phyloP scores from a whole-genome alignment of 2,888 invertebrate species.

The Andrena marginata region DNA sequence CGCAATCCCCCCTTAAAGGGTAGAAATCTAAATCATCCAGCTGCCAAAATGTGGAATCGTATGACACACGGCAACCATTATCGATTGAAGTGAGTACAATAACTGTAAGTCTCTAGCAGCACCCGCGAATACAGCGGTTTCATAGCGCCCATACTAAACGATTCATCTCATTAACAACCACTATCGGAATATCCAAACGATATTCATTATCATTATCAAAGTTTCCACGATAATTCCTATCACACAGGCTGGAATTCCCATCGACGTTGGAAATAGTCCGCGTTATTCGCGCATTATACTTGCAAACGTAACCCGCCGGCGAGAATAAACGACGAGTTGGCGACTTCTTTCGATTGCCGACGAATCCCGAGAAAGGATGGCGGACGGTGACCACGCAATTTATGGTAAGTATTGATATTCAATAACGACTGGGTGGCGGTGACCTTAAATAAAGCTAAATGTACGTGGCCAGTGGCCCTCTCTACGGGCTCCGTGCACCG shows the following conservation, averaged over 20 bases:
- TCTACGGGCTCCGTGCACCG: slow-evolving; percentile 38
- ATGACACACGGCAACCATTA: background rate
- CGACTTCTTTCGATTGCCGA: slow-evolving; percentile 24
- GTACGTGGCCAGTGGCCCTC: slow-evolving; percentile 25
- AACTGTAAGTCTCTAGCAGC: background rate
- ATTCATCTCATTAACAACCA: slow-evolving; percentile 10
- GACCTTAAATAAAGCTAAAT: slow-evolving; percentile 58
- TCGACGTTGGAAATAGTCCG: background rate
- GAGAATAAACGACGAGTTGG: slow-evolving; percentile 13
- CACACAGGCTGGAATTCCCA: background rate
- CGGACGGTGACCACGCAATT: slow-evolving; percentile 32
- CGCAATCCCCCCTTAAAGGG: too few species aligned
- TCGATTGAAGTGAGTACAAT: background rate
- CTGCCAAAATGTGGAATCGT: too few species aligned
- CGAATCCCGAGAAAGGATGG: slow-evolving; percentile 29
- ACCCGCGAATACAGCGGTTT: background rate
- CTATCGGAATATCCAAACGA: slow-evolving; percentile 2
- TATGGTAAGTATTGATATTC: slow-evolving; percentile 57
- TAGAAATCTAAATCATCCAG: too few species aligned
- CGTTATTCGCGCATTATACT: slow-evolving; percentile 33
- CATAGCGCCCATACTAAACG: background rate
- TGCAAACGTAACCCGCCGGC: slow-evolving; percentile 3
- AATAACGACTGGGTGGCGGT: slow-evolving; percentile 51
- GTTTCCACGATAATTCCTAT: slow-evolving; percentile 10
- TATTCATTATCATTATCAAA: slow-evolving; percentile 8